Percentiles rank a stretch among this genome's conserved stretches.
Evolutionary conservation across 2,113 vertebrate genomes (phyloP).

Genomic region (Sinosuthora webbiana): DNA sequence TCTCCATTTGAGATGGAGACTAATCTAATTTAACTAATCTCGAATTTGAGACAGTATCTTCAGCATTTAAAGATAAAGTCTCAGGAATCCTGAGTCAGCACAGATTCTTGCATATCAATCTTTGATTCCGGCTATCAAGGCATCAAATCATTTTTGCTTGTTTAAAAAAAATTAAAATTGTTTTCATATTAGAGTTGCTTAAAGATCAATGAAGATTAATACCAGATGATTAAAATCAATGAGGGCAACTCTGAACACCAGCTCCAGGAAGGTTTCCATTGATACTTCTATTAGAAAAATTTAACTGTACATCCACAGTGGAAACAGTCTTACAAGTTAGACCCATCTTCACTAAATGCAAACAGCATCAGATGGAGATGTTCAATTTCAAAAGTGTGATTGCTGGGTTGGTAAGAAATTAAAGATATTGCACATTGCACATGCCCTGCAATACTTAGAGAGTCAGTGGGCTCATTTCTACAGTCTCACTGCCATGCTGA

Average conservation of each 20-base stretch:
- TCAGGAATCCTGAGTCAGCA: not conserved
- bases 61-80: not conserved
- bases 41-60: not conserved
- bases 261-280: not conserved
- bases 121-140: not conserved
- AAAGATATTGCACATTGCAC: not conserved
- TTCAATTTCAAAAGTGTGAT: not conserved
- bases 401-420: not conserved
- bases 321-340: not conserved
- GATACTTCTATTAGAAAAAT: not conserved
- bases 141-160: not conserved
- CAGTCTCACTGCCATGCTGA: not conserved
- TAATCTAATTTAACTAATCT: not conserved
- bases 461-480: not conserved
- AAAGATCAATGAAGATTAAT: not conserved
- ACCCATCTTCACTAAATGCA: not conserved
- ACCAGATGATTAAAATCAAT: not conserved
- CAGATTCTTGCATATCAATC: not conserved
- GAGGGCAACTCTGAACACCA: not conserved
- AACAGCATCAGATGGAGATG: not conserved
- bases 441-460: not conserved
- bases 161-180: accelerated
- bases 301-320: not conserved
- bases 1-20: not conserved
- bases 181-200: not conserved